Conservation (phyloP, 30 jellyfish, hydroid and myxozoan genomes). For the Turritopsis dohrnii region DNA sequence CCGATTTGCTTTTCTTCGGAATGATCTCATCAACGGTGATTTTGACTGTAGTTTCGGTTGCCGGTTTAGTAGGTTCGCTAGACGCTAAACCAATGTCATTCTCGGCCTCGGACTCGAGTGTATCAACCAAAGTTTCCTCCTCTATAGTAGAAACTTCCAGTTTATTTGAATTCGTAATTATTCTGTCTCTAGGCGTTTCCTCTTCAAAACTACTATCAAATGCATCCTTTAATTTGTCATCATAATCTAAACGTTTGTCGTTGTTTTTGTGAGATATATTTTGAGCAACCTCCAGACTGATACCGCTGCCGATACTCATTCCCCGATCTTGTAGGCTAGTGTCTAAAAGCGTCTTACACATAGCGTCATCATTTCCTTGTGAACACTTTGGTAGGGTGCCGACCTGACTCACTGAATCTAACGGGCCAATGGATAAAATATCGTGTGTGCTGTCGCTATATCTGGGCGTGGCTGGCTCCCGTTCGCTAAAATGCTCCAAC, state of each 20-base stretch:
- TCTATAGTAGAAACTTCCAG: slow-evolving; percentile 5
- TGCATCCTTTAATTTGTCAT: not conserved
- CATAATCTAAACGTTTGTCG: not conserved
- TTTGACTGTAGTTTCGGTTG: not conserved
- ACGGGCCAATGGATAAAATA: slow-evolving; percentile 22
- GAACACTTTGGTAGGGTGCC: slow-evolving; percentile 35
- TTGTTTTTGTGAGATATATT: slow-evolving; percentile 35
- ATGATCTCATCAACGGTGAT: slow-evolving; percentile 1
- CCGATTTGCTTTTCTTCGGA: not conserved
- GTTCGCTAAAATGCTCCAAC: slow-evolving; percentile 30
- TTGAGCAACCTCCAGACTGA: slow-evolving; percentile 40
- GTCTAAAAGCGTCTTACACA: not conserved
- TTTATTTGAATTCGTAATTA: not conserved
- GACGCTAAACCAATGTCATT: not conserved
- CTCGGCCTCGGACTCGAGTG: slow-evolving; percentile 16
- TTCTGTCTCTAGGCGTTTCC: slow-evolving; percentile 11
- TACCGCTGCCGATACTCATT: slow-evolving; percentile 45
- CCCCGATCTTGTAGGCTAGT: slow-evolving; percentile 1
- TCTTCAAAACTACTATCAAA: slow-evolving; percentile 28
- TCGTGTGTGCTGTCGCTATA: slow-evolving; percentile 41
- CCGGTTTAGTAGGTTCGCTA: slow-evolving; percentile 27
- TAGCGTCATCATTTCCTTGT: slow-evolving; percentile 4
- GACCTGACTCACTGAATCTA: slow-evolving; percentile 34
- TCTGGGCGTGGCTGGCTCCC: slow-evolving; percentile 36
- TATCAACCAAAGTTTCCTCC: slow-evolving; percentile 27